These are phyloP conservation scores for Amblyraja radiata DNA, from an alignment of 2,797 vertebrate genomes.

Conservation along the genomic window DNA sequence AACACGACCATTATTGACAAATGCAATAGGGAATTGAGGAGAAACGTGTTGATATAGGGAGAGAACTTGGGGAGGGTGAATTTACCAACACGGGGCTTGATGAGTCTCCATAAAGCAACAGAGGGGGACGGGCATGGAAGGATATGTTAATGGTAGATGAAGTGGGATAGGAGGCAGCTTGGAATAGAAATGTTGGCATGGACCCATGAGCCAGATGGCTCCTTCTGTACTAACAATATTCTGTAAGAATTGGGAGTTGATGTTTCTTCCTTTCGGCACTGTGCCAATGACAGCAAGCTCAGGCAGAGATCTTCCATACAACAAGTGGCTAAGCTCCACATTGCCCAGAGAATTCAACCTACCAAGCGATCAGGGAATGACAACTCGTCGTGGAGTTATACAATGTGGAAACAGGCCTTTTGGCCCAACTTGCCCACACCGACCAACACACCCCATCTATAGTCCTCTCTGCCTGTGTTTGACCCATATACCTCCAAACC, in stretches of 20 bases:
- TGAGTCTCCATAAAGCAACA: not conserved
- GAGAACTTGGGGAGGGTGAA: not conserved
- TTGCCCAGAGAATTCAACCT: too few species aligned
- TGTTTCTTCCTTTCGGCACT: not conserved
- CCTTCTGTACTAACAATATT: not conserved
- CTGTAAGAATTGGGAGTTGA: not conserved
- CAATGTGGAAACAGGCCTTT: too few species aligned
- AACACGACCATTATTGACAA: not conserved
- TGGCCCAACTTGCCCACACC: too few species aligned
- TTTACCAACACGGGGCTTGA: not conserved
- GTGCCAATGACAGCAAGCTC: not conserved
- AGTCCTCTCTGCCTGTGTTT: too few species aligned
- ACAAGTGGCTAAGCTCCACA: not conserved
- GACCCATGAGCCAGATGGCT: not conserved
- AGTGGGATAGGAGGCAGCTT: not conserved
- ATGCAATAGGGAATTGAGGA: not conserved
- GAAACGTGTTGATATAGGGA: not conserved
- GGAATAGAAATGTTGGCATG: not conserved
- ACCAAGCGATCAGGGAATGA: too few species aligned
- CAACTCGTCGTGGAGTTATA: too few species aligned
- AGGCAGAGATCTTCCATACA: not conserved
- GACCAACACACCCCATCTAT: too few species aligned
- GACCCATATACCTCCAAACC: too few species aligned
- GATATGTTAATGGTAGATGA: not conserved
- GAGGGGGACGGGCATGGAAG: not conserved